Evolutionary conservation across 2,888 invertebrate species (phyloP).

Genomic region (Papilio gigon): DNA sequence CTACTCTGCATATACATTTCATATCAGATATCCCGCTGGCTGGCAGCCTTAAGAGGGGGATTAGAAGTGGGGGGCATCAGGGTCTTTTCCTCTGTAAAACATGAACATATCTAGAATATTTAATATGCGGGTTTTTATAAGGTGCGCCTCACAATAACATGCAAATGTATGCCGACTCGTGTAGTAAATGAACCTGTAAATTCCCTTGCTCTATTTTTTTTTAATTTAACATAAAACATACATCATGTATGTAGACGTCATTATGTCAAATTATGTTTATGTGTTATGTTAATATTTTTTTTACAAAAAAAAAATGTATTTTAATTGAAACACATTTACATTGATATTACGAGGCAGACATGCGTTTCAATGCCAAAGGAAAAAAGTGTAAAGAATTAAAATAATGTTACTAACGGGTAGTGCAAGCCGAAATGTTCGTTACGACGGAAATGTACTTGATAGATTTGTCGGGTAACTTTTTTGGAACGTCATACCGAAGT

Average conservation of each 20-base stretch:
- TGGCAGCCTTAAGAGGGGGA: constrained; percentile 1
- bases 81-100: constrained; percentile 22
- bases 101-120: constrained; percentile 6
- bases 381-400: too few species aligned
- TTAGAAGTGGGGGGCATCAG: background rate
- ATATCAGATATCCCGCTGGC: constrained; percentile 4
- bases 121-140: constrained; percentile 31
- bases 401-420: too few species aligned
- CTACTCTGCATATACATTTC: constrained; percentile 12
- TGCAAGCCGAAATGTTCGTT: background rate
- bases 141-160: constrained; percentile 12
- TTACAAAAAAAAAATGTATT: background rate
- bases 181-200: constrained; percentile 18
- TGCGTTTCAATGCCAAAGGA: too few species aligned
- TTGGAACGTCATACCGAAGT: background rate
- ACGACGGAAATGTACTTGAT: too few species aligned
- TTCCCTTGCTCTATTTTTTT: constrained; percentile 14
- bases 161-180: constrained; percentile 28
- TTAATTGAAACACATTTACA: constrained; percentile 15
- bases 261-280: constrained; percentile 4
- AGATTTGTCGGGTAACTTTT: background rate
- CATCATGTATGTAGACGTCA: background rate
- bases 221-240: constrained; percentile 1
- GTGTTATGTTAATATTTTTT: constrained; percentile 13
- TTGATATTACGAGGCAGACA: too few species aligned